phyloP scores from a whole-genome alignment of 2,797 vertebrate genomes.

The Arnoldichthys spilopterus region DNA sequence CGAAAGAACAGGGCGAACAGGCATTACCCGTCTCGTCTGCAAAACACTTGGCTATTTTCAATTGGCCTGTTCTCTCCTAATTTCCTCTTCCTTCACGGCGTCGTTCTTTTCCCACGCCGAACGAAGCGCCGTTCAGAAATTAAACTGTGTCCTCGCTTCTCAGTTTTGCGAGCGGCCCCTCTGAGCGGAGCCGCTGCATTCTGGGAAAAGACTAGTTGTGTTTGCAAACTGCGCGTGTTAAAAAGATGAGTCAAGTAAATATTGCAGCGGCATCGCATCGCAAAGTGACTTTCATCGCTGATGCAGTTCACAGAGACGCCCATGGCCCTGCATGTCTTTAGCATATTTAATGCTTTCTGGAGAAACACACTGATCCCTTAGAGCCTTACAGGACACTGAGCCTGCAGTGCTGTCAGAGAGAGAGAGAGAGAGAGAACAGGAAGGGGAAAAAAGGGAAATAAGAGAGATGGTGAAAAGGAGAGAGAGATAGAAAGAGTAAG shows the following conservation, averaged over 20 bases:
- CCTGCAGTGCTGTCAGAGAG: background rate
- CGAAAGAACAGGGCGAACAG: background rate
- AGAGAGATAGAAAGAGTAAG: background rate
- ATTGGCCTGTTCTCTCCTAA: background rate
- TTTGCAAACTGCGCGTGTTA: conserved; percentile 45
- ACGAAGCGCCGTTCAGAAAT: background rate
- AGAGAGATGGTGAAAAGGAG: background rate
- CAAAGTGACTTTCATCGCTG: conserved; percentile 10
- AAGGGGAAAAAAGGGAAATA: background rate
- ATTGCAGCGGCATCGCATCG: conserved; percentile 4
- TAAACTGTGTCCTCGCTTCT: background rate
- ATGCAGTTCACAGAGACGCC: conserved; percentile 27
- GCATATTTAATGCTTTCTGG: conserved; percentile 2
- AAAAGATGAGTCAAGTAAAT: conserved; percentile 40
- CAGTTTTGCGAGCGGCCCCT: background rate
- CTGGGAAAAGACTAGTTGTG: conserved; percentile 35
- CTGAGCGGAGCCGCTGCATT: conserved; percentile 4
- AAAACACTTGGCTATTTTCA: conserved; percentile 2
- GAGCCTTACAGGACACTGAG: background rate
- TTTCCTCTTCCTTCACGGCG: background rate
- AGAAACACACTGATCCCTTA: background rate
- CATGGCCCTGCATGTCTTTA: conserved; percentile 18
- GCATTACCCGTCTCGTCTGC: background rate
- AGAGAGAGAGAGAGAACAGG: background rate
- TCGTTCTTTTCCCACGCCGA: background rate